Evolutionary conservation across 2,113 vertebrate species (phyloP), one percentile per base, ranked within the genome.

Genomic region (Gopherus evgoodei): DNA sequence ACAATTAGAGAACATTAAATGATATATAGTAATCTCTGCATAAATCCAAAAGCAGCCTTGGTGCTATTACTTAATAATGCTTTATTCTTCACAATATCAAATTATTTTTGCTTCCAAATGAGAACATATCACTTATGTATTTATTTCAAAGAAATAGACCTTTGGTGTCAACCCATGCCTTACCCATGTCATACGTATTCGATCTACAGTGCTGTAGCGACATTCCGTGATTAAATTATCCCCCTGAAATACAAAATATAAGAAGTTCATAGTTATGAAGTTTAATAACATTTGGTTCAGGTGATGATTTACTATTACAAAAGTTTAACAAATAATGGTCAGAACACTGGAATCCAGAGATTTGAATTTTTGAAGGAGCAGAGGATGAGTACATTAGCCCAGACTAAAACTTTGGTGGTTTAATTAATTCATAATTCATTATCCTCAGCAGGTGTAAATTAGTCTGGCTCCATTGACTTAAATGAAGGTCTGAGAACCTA

Each of bases 161-260:
- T 57, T 80, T 31, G 8, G 25, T 42, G 22, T 81, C 17, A 62
- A 86, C 72, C 21, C 57, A 81, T 31, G 83, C 90, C 99, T 99
- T 98, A 99, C 99, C 99, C 99, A 99, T 22, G 99, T 99, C 99
- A 99, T 99, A 83, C 97, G 98, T 65, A 84, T 93, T 96, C 99
- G 97, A 86, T 98, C 98, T 95, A 98, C 98, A 31, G 99, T 99
- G 91, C 97, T 99, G 94, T 99, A 99, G 83, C 98, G 98, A 92
- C 99, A 99, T 96, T 99, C 99, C 24, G 99, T 99, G 91, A 99
- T 98, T 93, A 99, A 97, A 95, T 98, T 98, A 96, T 99, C 99
- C 59, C 98, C 99, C 99, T 99, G 95, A 95, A 98, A 98, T 11
- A 97, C 6, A 88, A 94, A 93, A 95, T 88, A 84, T 53, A 89